Evolutionary conservation across 2,888 invertebrate species (phyloP), one percentile per base, ranked within the genome.

Genomic region (Watsonalla cultraria): DNA sequence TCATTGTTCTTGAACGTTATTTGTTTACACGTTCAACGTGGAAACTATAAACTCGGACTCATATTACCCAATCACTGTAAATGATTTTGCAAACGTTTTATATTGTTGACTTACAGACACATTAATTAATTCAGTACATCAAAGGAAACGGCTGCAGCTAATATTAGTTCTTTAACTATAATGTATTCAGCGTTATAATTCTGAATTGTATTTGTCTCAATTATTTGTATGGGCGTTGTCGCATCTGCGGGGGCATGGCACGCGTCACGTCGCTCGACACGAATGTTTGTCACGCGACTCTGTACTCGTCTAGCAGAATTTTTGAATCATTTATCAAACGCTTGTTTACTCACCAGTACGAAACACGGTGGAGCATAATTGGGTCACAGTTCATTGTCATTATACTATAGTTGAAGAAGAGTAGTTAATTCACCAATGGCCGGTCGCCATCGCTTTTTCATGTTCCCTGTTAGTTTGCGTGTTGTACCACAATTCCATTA

Each of bases 241-340:
- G 61, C 63, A 62, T 57, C 63, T 63, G 61, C 57, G 53, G 57
- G 61, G 67, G 63, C 57, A 51, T 50, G 56, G 53, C 65, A 64
- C 63, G 58, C 62, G 58, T 54, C 60, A 59, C 57, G 68, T 65
- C 68, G 61, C 62, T 59, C 58, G 57, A 60, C 59, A 62, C 58
- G 51, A 37, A 35, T 49, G 49, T 39, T 37, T 37, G 54, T 37
- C 58, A 48, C 39, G 55, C 56, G 45, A 55, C 51, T 8, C 24
- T 13, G 53, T 42, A 11, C 11, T 8, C 11, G 64, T 59, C 70
- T 69, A 74, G 64, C 66, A 69, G 70, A 68, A 74, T 77, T 74
- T 73, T 70, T 70, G 68, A 72, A 76, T 76, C 72, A 80, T 81
- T 78, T 75, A 79, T 79, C 78, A 78, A 69, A 62, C 56, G 64